Percentiles rank a stretch among this genome's conserved stretches.
Conservation (phyloP, 2,797 vertebrate genomes). For the Platalea minor region DNA sequence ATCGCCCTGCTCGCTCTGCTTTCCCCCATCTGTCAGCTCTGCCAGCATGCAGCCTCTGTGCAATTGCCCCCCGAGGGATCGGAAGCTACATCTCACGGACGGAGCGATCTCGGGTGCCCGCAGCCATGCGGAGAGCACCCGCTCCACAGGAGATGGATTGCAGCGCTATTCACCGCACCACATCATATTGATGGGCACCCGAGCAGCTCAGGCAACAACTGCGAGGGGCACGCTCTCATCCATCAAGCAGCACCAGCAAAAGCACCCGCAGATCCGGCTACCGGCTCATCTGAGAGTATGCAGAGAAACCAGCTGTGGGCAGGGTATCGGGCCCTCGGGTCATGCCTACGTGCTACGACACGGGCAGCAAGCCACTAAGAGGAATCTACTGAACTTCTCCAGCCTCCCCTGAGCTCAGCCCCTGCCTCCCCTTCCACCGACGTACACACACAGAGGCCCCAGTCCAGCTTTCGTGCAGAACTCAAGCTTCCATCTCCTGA, state of each 20-base stretch:
- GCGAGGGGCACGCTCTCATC: not conserved
- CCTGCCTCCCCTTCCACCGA: not conserved
- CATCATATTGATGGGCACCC: not conserved
- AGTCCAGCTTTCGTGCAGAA: not conserved
- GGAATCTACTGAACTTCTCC: not conserved
- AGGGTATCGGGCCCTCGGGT: not conserved
- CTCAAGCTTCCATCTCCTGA: not conserved
- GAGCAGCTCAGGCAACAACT: not conserved
- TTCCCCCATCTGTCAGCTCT: not conserved
- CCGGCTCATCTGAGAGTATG: not conserved
- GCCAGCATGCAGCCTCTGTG: not conserved
- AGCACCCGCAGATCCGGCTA: not conserved
- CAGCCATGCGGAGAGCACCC: not conserved
- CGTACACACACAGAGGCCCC: not conserved
- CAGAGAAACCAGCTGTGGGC: not conserved
- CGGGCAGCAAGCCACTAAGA: not conserved
- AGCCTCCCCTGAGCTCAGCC: not conserved
- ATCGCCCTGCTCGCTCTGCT: not conserved
- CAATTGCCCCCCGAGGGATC: not conserved
- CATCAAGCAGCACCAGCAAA: not conserved
- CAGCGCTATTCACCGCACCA: not conserved
- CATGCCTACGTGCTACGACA: rapidly evolving
- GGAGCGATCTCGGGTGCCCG: not conserved
- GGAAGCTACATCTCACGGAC: not conserved
- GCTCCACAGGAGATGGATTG: not conserved